A percentile compares a stretch with the other conserved stretches of the same genome.
phyloP scores from a whole-genome alignment of 2,888 invertebrate species.

The Melanostoma mellinum region DNA sequence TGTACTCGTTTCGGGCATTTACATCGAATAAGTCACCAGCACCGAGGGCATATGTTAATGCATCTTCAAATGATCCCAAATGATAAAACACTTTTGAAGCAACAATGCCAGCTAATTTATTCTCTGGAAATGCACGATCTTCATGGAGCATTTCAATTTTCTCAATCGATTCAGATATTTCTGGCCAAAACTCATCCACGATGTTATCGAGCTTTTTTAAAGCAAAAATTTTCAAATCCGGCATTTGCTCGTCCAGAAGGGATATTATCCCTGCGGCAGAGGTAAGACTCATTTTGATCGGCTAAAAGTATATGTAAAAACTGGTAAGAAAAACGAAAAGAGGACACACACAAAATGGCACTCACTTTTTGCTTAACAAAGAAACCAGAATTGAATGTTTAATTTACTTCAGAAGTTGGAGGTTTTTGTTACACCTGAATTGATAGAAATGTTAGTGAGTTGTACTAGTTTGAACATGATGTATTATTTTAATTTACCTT shows the following conservation, averaged over 20 bases:
- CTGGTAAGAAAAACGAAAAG: conserved; percentile 1
- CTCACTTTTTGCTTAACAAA: conserved; percentile 57
- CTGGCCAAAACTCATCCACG: conserved; percentile 99
- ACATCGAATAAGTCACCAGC: conserved; percentile 98
- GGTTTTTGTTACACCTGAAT: neutral
- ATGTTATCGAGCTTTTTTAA: conserved; percentile 95
- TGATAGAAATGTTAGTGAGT: neutral
- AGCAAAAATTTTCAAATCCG: conserved; percentile 96
- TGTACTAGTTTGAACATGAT: neutral
- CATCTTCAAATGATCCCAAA: conserved; percentile 97
- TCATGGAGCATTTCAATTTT: conserved; percentile 99
- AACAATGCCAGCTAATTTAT: conserved; percentile 96
- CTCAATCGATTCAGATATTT: conserved; percentile 98
- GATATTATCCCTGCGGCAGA: conserved; percentile 95
- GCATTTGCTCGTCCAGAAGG: conserved; percentile 96
- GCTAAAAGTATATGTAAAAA: conserved; percentile 19
- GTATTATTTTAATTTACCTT: conserved; percentile 13
- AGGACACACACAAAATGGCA: conserved; percentile 57
- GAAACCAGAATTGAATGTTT: conserved; percentile 42
- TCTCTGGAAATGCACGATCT: conserved; percentile 93
- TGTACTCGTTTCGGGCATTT: conserved; percentile 96
- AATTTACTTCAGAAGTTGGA: conserved; percentile 20
- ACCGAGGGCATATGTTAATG: conserved; percentile 97
- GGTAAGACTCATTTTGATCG: conserved; percentile 83
- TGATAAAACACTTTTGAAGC: conserved; percentile 99